These are phyloP conservation scores for Donacobius atricapilla DNA, from an alignment of 2,113 vertebrate species.

Conservation along the genomic window DNA sequence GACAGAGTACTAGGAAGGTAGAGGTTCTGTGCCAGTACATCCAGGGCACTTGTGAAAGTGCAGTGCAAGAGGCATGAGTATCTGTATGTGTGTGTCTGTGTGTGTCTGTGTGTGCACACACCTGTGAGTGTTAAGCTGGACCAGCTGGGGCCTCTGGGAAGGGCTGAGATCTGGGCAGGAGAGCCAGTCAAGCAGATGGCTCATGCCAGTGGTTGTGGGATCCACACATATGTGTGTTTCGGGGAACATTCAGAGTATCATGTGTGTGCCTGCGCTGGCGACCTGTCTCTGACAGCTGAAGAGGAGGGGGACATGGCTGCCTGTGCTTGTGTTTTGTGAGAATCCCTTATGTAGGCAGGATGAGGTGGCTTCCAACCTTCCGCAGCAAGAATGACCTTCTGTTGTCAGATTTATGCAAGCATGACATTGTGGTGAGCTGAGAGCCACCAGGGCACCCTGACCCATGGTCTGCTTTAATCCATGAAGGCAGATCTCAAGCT, in stretches of 20 bases:
- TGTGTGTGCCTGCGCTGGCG: neutral
- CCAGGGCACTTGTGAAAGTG: neutral
- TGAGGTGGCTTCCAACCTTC: neutral
- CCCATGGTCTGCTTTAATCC: neutral
- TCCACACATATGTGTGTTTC: neutral
- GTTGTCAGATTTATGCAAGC: neutral
- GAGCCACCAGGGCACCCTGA: rapidly evolving
- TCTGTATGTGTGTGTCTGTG: neutral
- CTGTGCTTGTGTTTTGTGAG: neutral
- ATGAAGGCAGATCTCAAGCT: neutral
- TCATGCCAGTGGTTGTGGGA: neutral
- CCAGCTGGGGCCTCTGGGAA: neutral
- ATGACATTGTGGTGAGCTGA: neutral
- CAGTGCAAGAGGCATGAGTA: neutral
- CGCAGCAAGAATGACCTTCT: neutral
- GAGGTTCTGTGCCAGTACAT: rapidly evolving
- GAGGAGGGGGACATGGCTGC: rapidly evolving
- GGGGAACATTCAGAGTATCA: neutral
- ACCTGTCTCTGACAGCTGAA: neutral
- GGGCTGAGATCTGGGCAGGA: neutral
- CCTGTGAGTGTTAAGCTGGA: neutral
- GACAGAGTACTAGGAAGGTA: neutral
- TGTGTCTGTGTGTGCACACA: neutral
- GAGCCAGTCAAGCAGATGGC: rapidly evolving
- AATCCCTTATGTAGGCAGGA: rapidly evolving